phyloP scores from a whole-genome alignment of 2,797 vertebrate genomes.

The Hipposideros larvatus region DNA sequence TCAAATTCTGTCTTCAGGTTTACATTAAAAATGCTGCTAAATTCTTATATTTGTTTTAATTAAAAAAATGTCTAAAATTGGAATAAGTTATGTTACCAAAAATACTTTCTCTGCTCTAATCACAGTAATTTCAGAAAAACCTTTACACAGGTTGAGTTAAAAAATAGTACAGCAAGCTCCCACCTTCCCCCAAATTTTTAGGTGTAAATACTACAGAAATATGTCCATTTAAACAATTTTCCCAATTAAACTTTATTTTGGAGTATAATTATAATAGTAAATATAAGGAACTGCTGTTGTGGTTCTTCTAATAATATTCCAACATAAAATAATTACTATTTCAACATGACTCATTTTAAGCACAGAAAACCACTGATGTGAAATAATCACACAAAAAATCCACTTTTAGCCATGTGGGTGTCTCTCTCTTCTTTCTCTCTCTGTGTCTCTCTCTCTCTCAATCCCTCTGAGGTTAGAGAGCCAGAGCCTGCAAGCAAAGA shows the following conservation, averaged over 20 bases:
- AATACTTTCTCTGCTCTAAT: not conserved
- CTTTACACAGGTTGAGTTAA: not conserved
- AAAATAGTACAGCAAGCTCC: not conserved
- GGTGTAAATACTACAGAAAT: not conserved
- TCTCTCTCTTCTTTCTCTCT: too few species aligned
- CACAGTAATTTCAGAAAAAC: slow-evolving; percentile 2
- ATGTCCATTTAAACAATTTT: not conserved
- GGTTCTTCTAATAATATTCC: not conserved
- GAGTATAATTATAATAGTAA: not conserved
- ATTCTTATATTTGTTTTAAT: slow-evolving; percentile 22
- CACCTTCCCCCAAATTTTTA: not conserved
- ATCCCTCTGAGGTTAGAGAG: not conserved
- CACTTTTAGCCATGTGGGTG: not conserved
- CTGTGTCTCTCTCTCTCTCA: too few species aligned
- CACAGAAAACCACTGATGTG: not conserved
- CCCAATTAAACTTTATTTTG: not conserved
- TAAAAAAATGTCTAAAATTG: not conserved
- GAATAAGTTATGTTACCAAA: not conserved
- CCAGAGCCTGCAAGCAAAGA: not conserved
- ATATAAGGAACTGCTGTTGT: not conserved
- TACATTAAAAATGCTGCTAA: not conserved
- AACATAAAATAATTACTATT: not conserved
- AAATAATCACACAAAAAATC: not conserved
- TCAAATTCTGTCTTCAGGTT: slow-evolving; percentile 33
- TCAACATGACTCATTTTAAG: not conserved